Percentiles rank a stretch among this genome's conserved stretches.
Evolutionary conservation across 2,888 invertebrate species (phyloP).

Genomic region (Perizoma affinitatum): DNA sequence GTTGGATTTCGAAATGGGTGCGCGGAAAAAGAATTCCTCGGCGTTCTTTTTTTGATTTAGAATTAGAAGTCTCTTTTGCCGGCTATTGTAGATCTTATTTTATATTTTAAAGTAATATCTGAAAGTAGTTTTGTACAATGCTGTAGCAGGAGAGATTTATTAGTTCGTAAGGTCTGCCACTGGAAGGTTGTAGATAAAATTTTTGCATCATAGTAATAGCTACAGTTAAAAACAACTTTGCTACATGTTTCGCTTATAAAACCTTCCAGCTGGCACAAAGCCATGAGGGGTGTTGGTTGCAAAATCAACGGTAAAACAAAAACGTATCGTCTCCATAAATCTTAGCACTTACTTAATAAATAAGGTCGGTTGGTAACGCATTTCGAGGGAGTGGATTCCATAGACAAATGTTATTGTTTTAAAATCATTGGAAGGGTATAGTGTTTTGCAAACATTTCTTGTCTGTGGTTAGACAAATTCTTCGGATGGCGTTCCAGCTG

Average conservation of each 20-base stretch:
- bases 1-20: constrained; percentile 43
- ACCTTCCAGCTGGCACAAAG: constrained; percentile 81
- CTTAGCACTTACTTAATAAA: constrained; percentile 66
- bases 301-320: constrained; percentile 76
- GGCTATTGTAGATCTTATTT: constrained; percentile 18
- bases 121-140: constrained; percentile 20
- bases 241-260: constrained; percentile 62
- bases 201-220: constrained; percentile 44
- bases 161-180: constrained; percentile 73
- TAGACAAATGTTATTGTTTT: constrained; percentile 67
- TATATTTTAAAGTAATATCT: constrained; percentile 9
- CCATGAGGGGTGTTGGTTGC: constrained; percentile 82
- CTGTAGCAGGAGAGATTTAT: constrained; percentile 65
- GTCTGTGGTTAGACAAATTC: constrained; percentile 68
- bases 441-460: constrained; percentile 81
- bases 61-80: constrained; percentile 31
- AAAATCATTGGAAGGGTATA: constrained; percentile 68
- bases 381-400: constrained; percentile 59
- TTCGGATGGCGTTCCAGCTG: constrained; percentile 76
- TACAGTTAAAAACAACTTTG: constrained; percentile 43
- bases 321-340: constrained; percentile 82
- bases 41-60: constrained; percentile 35
- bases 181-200: constrained; percentile 71
- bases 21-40: constrained; percentile 43
- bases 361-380: constrained; percentile 59